These are phyloP conservation scores for Crocidura indochinensis DNA, from an alignment of 2,797 vertebrate genomes.

Conservation along the genomic window DNA sequence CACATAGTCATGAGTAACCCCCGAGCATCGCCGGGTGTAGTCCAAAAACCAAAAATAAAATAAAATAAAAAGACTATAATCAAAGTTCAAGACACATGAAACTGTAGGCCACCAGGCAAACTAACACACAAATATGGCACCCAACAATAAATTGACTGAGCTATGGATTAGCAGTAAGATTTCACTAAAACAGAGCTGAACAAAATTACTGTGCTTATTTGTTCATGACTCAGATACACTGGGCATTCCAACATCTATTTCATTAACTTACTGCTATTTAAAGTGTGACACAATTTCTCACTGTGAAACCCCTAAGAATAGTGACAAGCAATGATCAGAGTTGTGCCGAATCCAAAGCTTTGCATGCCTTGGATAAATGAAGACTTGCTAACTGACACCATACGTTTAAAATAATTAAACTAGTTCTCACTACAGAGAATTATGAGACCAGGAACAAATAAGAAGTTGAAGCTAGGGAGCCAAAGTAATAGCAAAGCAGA, in stretches of 20 bases:
- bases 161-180: neutral
- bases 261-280: constrained; percentile 14
- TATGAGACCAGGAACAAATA: constrained; percentile 69
- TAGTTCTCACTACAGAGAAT: constrained; percentile 69
- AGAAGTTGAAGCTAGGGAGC: neutral
- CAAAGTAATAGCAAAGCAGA: no score
- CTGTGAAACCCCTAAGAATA: constrained; percentile 1
- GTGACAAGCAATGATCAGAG: constrained; percentile 1
- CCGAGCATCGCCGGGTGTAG: no score
- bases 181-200: constrained; percentile 30
- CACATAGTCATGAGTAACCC: no score
- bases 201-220: neutral
- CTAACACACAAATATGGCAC: neutral
- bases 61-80: no score
- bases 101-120: neutral
- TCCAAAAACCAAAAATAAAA: no score
- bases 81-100: constrained; percentile 10
- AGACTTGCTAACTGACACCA: constrained; percentile 69
- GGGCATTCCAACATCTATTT: neutral
- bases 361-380: constrained; percentile 52
- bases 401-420: constrained; percentile 75
- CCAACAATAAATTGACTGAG: neutral
- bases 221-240: neutral
- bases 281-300: constrained; percentile 49
- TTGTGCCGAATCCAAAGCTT: constrained; percentile 48